Evolutionary conservation across 2,797 vertebrate genomes (phyloP), one percentile per base, ranked within the genome.

Genomic region (Gila robusta): DNA sequence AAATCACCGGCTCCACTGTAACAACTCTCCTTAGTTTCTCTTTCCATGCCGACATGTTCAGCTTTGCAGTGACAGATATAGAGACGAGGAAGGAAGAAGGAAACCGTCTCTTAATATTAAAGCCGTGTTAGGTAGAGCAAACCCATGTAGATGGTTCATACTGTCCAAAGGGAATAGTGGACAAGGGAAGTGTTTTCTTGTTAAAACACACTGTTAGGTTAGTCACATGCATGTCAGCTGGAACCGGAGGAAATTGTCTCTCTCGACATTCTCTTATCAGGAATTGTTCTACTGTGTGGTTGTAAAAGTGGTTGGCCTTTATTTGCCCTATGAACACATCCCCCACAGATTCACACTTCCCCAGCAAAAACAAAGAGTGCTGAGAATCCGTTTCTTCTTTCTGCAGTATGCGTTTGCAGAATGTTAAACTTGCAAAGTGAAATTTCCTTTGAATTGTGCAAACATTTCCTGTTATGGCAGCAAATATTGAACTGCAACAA

Each of bases 1-100:
- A 90, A 28, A 93, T 90, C 0, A 89, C 90, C 2, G 92, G 92
- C 76, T 93, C 93, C 72, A 93, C 92, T 16, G 93, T 93, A 66
- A 93, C 78, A 19, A 88, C 56, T 12, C 62, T 86, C 52, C 90
- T 76, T 10, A 91, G 73, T 52, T 66, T 85, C 37, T 91, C 89
- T 52, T 87, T 73, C 78, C 90, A 90, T 83, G 67, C 49, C 32
- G 85, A 76, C 92, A 93, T 92, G 7, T 76, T 88, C 26, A 41
- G 26, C 10, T 77, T 49, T 4, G 71, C 54, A 32, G 41, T 28
- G 21, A 28, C 47, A 1, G 41, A 28, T 71, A 3, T 8, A 41
- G 56, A 14, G 62, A 78, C 35, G 35, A 82, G 11, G 21, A 79
- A 72, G n/a, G 32, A 49, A 44, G 23, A 32, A 41, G 37, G 54